A percentile compares a stretch with the other conserved stretches of the same genome.
These are phyloP conservation scores for Haemorhous mexicanus DNA, from an alignment of 2,113 vertebrate genomes.

Conservation along the genomic window DNA sequence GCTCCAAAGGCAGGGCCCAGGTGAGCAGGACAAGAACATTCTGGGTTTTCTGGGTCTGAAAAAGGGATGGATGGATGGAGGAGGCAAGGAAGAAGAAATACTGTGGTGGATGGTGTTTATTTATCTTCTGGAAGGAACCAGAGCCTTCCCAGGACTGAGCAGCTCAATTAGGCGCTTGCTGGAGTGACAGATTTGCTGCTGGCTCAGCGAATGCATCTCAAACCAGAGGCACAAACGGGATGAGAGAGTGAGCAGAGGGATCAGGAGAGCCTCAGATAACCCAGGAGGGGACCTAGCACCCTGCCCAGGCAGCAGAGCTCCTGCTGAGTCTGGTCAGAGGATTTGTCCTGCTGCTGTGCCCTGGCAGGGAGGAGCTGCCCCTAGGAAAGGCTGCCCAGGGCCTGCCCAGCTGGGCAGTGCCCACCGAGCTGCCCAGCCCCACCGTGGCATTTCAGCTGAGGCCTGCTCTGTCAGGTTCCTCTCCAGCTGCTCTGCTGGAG, in stretches of 20 bases:
- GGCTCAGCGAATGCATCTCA: background rate
- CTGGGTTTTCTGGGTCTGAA: background rate
- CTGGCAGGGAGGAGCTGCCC: background rate
- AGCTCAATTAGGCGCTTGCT: background rate
- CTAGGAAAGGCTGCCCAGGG: accelerated
- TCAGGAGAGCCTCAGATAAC: background rate
- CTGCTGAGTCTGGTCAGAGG: accelerated
- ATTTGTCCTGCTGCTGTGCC: background rate
- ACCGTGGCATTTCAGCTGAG: accelerated
- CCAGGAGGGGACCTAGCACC: background rate
- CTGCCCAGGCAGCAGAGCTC: background rate
- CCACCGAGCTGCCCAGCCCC: background rate
- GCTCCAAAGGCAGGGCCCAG: background rate
- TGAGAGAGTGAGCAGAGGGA: background rate
- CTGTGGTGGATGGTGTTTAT: background rate
- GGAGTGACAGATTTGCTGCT: background rate
- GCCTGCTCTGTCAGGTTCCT: background rate
- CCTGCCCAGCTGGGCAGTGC: background rate
- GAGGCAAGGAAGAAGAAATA: background rate
- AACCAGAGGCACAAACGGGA: background rate
- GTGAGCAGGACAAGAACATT: background rate
- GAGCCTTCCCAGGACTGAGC: background rate
- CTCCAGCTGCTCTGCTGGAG: constrained; percentile 3
- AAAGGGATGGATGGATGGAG: background rate
- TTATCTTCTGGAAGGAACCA: background rate